These are phyloP conservation scores for Sander lucioperca DNA, from an alignment of 2,113 vertebrate species.

Conservation along the genomic window DNA sequence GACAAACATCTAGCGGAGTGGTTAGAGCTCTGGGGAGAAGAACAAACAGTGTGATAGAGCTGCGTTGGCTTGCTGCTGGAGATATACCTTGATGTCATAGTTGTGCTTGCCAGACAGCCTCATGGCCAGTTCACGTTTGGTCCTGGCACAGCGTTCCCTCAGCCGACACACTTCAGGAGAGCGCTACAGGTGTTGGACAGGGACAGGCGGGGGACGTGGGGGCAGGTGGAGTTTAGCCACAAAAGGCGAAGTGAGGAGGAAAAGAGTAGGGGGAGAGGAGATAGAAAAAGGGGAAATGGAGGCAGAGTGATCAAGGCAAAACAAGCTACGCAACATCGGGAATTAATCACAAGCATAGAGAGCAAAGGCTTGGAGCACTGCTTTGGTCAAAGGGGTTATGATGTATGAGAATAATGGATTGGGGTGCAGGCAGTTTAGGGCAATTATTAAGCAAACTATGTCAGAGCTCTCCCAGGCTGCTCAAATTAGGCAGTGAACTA, in stretches of 20 bases:
- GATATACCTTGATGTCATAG: conserved; percentile 92
- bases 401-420: background rate
- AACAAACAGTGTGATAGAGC: conserved; percentile 22
- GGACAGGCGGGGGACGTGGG: conserved; percentile 11
- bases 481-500: conserved; percentile 27
- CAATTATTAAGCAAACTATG: conserved; percentile 50
- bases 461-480: conserved; percentile 36
- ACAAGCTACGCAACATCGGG: conserved; percentile 66
- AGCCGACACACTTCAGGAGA: conserved; percentile 92
- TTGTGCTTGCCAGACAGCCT: conserved; percentile 92
- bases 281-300: conserved; percentile 51
- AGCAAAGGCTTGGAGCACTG: conserved; percentile 47
- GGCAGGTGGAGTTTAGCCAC: conserved; percentile 47
- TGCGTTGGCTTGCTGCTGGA: conserved; percentile 31
- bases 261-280: conserved; percentile 38
- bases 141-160: conserved; percentile 92
- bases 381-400: conserved; percentile 48
- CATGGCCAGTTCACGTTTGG: conserved; percentile 91
- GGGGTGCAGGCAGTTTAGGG: conserved; percentile 39
- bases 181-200: conserved; percentile 84
- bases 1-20: conserved; percentile 36
- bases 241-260: conserved; percentile 17
- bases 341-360: conserved; percentile 70
- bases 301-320: conserved; percentile 81
- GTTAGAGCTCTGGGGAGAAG: conserved; percentile 25